Conservation (phyloP, 2,797 vertebrate genomes). For the Gadopsis bispinosus region DNA sequence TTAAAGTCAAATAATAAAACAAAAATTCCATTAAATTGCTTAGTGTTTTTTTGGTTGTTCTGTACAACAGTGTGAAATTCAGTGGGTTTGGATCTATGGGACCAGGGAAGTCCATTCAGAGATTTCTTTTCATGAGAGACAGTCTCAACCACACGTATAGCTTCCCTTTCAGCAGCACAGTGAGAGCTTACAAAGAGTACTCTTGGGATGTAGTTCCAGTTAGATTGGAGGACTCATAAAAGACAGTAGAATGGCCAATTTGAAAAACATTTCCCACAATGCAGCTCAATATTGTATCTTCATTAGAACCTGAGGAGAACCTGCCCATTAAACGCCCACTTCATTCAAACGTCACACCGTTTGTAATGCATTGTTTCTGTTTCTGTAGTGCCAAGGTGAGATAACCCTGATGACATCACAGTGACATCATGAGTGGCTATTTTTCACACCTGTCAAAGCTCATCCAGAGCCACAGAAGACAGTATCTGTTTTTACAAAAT, state of each 20-base stretch:
- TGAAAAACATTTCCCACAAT: background rate
- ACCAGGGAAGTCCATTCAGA: background rate
- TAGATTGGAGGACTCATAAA: background rate
- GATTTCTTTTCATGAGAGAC: background rate
- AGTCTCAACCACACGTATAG: conserved; percentile 2
- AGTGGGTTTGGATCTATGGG: conserved; percentile 2
- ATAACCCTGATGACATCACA: too few species aligned
- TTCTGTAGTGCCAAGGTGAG: too few species aligned
- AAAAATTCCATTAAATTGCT: fast-evolving
- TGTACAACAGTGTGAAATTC: background rate
- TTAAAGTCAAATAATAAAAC: background rate
- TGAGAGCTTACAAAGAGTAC: background rate
- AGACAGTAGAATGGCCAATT: background rate
- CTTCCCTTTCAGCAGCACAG: background rate
- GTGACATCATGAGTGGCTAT: too few species aligned
- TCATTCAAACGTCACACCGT: too few species aligned
- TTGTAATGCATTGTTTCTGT: too few species aligned
- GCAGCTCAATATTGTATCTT: background rate
- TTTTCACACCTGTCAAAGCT: too few species aligned
- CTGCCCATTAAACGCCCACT: too few species aligned
- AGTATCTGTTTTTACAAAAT: too few species aligned
- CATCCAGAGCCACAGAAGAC: too few species aligned
- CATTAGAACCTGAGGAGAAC: too few species aligned
- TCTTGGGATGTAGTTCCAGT: too few species aligned
- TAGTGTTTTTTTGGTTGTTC: background rate